Evolutionary conservation across 2,888 invertebrate species (phyloP).

Genomic region (Cryptocephalus moraei): DNA sequence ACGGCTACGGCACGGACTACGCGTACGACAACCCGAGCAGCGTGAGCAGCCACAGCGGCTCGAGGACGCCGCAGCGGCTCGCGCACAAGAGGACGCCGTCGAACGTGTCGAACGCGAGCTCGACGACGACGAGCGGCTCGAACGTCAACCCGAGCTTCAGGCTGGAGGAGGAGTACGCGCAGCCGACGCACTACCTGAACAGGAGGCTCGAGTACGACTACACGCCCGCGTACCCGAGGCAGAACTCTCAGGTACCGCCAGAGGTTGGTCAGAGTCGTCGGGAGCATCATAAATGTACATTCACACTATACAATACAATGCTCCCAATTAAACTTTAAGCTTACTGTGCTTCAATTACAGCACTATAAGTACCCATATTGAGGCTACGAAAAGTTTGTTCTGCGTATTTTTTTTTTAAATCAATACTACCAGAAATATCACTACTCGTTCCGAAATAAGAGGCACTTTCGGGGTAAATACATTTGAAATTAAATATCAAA

Average conservation of each 20-base stretch:
- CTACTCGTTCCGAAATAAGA: no score
- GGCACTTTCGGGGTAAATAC: no score
- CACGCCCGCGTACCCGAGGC: conserved; percentile 30
- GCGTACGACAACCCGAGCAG: conserved; percentile 49
- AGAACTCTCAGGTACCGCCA: conserved; percentile 24
- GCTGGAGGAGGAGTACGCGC: conserved; percentile 46
- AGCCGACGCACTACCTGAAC: conserved; percentile 39
- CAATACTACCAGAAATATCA: no score
- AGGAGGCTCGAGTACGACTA: conserved; percentile 34
- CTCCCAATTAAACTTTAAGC: no score
- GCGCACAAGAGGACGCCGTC: conserved; percentile 70
- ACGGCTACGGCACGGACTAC: conserved; percentile 39
- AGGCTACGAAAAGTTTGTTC: no score
- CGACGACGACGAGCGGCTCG: conserved; percentile 45
- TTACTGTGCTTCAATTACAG: no score
- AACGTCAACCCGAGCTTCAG: conserved; percentile 53
- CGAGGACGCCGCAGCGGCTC: conserved; percentile 37
- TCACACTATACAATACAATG: no score
- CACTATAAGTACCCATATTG: no score
- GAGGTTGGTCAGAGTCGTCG: no score
- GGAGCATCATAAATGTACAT: no score
- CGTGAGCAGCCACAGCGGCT: conserved; percentile 37
- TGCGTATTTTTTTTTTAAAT: no score
- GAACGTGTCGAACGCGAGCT: conserved; percentile 57
- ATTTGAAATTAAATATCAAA: no score